Evolutionary conservation across 2,888 invertebrate genomes (phyloP), one percentile per base, ranked within the genome.

Genomic region (Aphidius colemani): DNA sequence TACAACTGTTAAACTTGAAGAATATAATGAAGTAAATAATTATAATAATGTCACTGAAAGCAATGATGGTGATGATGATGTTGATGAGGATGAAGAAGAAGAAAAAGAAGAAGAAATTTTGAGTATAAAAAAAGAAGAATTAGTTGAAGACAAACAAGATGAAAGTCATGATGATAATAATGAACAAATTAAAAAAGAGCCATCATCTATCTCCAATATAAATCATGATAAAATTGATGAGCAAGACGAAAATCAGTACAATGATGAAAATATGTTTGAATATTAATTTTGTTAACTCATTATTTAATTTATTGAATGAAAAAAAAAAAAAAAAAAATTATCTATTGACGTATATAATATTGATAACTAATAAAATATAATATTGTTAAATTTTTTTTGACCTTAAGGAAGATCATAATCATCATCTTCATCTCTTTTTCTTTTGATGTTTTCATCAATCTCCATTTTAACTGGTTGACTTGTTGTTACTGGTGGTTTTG

Each of bases 401-500:
- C 30, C 30, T 73, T 79, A 81, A 41, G 78, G 72, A 7, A 80
- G 74, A 58, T 81, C 81, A 51, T 80, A 80, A 66, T 81, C 79
- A 30, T 30, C 30, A 7, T 82, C 81, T 6, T 82, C 80, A 39
- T 81, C 80, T 65, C 80, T 73, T 64, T 81, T 80, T 58, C 81
- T 75, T 64, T 82, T 82, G 11, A 69, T 51, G 8, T 76, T 75
- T 2, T 71, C 72, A 11, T 81, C 81, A 0, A 70, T 61, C 66
- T 82, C 80, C 72, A 76, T 72, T 69, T 81, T 81, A 1, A 80
- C 71, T 0, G 78, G 64, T 59, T 79, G 79, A 1, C 74, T 72
- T 1, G 75, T 69, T 1, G 77, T 71, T 18, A 80, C 77, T 67
- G 79, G 81, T 58, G 81, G 78, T 67, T 82, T 81, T 51, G 81